Evolutionary conservation across 1,140 invertebrate genomes (phyloP).

Genomic region (Helicoverpa armigera): DNA sequence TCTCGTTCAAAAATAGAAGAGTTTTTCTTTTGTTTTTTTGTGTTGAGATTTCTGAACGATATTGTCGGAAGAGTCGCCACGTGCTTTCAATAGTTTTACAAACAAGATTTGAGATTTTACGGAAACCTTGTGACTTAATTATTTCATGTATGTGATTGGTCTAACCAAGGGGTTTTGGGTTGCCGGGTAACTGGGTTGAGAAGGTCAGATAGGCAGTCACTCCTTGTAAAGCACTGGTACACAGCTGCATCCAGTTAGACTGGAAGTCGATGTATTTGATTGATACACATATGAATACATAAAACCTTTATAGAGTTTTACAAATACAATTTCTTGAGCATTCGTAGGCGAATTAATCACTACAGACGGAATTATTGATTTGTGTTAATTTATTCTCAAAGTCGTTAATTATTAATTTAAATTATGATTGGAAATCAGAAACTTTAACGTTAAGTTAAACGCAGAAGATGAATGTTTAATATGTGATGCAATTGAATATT

Average conservation of each 20-base stretch:
- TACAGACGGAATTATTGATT: neutral
- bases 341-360: slow-evolving; percentile 41
- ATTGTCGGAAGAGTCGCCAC: neutral
- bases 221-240: too few relatives aligned
- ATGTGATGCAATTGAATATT: neutral
- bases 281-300: too few relatives aligned
- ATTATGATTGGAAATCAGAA: slow-evolving; percentile 27
- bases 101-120: neutral
- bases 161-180: too few relatives aligned
- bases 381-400: slow-evolving; percentile 47
- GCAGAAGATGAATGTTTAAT: neutral
- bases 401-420: slow-evolving; percentile 43
- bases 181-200: too few relatives aligned
- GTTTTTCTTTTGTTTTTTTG: neutral
- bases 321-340: slow-evolving; percentile 24
- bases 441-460: neutral
- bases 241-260: too few relatives aligned
- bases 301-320: neutral
- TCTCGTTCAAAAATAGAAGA: neutral
- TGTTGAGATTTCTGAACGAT: neutral
- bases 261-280: neutral
- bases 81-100: neutral
- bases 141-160: slow-evolving; percentile 50
- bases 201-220: too few relatives aligned
- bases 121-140: slow-evolving; percentile 50